Evolutionary conservation across 2,888 invertebrate species (phyloP), one percentile per base, ranked within the genome.

Genomic region (Hedya salicella): DNA sequence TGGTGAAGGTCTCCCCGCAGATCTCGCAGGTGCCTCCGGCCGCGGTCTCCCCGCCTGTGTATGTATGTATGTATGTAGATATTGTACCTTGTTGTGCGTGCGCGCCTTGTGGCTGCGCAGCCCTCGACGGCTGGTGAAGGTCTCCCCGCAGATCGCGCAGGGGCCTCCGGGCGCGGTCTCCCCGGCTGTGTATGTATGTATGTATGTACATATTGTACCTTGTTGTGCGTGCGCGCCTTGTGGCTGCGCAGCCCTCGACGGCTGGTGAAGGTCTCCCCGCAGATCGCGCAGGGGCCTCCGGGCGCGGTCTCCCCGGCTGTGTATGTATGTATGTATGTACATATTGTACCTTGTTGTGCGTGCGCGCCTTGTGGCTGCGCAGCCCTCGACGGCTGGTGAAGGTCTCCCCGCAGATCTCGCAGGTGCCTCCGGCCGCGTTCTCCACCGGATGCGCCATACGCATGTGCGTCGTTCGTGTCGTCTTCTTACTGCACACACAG

Each of bases 271-370:
- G 70, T 69, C 16, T 76, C 75, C 0, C 76, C 76, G 30, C 76
- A 76, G 17, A 48, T 59, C 30, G 73, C 73, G 42, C 76, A 76
- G 1, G 74, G 72, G 16, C 73, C 75, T 49, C 75, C 73, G 63
- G 50, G 64, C 46, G 62, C 32, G 48, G 56, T 71, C 64, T 72
- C 56, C 69, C 36, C 42, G 53, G 50, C 68, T 75, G 68, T 69
- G 72, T 11, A 64, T 73, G 5, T 48, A 67, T 42, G 53, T 53
- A 9, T 3, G 32, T 32, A 9, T 32, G 32, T 32, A 32, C 8
- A 11, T 9, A 6, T 25, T 8, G 25, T 46, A 57, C 56, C 56
- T 44, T 52, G 42, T 40, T 50, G 5, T 62, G 62, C 30, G 52
- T 52, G 6, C 62, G 19, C 2, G 62, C 64, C 63, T 48, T 44